Evolutionary conservation across 2,113 vertebrate species (phyloP), one percentile per base, ranked within the genome.

Genomic region (Coryphaenoides rupestris): DNA sequence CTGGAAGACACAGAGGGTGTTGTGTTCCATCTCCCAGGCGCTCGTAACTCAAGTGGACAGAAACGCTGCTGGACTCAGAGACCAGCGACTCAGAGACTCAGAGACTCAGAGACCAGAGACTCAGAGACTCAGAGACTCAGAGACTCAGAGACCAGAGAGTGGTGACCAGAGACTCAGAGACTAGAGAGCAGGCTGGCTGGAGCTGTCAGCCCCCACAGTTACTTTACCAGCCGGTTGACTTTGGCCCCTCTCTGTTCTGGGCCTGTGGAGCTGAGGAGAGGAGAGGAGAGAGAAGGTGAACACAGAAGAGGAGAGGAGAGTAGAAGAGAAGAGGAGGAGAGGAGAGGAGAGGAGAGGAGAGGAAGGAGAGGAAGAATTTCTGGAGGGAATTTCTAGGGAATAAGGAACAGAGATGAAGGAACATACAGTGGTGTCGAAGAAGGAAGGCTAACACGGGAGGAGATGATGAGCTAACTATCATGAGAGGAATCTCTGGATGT

Each of bases 61-160:
- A 84, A 83, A 76, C 72, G 61, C 77, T 81, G 63, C 69, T 66
- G 70, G 77, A 74, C 74, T 63, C 63, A 66, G 66, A 82, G 49
- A 62, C 69, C 76, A 75, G n/a, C n/a, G n/a, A n/a, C n/a, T n/a
- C n/a, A n/a, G n/a, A n/a, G n/a, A n/a, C n/a, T n/a, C n/a, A n/a
- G n/a, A n/a, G 77, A 74, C 74, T 63, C 63, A 66, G 66, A 82
- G 49, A 62, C 69, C 76, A 75, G n/a, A n/a, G n/a, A n/a, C n/a
- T n/a, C n/a, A n/a, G n/a, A n/a, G 77, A 74, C 74, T 63, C 63
- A 66, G 66, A 82, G 49, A 62, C 69, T 75, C n/a, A n/a, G n/a
- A 75, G 77, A 74, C 74, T 63, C 63, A 66, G 66, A 82, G 49
- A 62, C 69, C 76, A 75, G n/a, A n/a, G n/a, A n/a, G n/a, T n/a